These are phyloP conservation scores for Catocala fraxini DNA, from an alignment of 2,888 invertebrate species.

Conservation along the genomic window DNA sequence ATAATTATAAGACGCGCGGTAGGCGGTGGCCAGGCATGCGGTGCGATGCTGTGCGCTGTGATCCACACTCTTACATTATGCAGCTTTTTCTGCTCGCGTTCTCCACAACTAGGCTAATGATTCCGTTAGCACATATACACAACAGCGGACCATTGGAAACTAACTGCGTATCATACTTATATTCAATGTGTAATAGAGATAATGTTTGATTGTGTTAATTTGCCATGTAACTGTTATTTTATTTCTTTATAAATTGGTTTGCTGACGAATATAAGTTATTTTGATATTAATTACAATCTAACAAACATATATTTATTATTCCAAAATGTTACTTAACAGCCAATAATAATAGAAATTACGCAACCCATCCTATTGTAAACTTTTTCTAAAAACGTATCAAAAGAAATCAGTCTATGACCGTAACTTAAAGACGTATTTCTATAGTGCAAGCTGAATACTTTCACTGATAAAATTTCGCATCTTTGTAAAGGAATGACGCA, in stretches of 20 bases:
- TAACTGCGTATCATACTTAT: conserved; percentile 70
- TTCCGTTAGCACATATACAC: conserved; percentile 84
- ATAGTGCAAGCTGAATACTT: conserved; percentile 63
- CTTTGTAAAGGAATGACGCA: conserved; percentile 67
- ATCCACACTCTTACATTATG: conserved; percentile 71
- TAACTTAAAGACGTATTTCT: conserved; percentile 54
- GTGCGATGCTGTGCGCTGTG: conserved; percentile 53
- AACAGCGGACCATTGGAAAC: conserved; percentile 76
- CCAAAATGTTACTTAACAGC: no score
- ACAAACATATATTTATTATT: no score
- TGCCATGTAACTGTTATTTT: conserved; percentile 17
- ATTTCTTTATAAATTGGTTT: neutral
- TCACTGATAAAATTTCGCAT: conserved; percentile 75
- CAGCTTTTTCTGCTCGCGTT: conserved; percentile 80
- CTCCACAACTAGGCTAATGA: conserved; percentile 81
- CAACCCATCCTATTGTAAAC: neutral
- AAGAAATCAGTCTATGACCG: conserved; percentile 58
- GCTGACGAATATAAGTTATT: no score
- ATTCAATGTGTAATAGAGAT: conserved; percentile 47
- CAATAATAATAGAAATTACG: neutral
- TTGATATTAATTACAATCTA: no score
- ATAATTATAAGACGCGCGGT: no score
- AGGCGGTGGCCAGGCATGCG: conserved; percentile 20
- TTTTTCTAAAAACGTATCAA: conserved; percentile 5
- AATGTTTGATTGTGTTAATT: conserved; percentile 46